These are phyloP conservation scores for Brachionus sp. DNA, from an alignment of 1,140 invertebrate species.

Conservation along the genomic window DNA sequence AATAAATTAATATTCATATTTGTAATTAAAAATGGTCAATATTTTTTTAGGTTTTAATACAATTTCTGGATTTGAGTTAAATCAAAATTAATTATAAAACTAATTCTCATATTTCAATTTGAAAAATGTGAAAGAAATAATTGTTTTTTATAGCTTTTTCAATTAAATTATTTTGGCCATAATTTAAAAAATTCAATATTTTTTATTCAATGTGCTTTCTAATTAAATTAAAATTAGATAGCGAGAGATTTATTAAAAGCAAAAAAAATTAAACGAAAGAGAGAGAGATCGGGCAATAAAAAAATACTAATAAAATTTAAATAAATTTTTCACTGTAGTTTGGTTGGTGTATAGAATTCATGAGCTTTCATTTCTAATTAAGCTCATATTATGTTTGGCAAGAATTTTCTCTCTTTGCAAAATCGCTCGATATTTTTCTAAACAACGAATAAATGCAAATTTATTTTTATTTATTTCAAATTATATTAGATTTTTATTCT, in stretches of 20 bases:
- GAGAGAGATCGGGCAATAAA: neutral
- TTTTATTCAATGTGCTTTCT: conserved; percentile 23
- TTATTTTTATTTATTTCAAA: conserved; percentile 26
- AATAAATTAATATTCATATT: too few species aligned
- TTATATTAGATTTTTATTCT: conserved; percentile 23
- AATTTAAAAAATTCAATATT: conserved; percentile 21
- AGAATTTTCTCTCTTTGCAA: neutral
- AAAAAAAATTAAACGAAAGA: neutral
- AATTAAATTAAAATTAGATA: neutral
- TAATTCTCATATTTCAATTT: neutral
- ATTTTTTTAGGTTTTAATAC: neutral
- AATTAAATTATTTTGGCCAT: neutral
- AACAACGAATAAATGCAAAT: conserved; percentile 29
- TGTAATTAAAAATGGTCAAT: too few species aligned
- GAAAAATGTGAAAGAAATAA: neutral
- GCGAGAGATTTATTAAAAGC: neutral
- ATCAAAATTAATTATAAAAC: neutral
- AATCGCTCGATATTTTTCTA: neutral
- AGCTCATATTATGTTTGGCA: neutral
- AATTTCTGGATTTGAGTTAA: neutral
- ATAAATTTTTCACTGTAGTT: neutral
- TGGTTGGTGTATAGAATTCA: neutral
- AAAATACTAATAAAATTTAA: conserved; percentile 2
- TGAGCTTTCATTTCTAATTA: neutral
- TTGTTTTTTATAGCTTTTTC: neutral